Base-by-base conservation (phyloP, 2,888 invertebrate species). In the Toxonevra muliebris region DNA sequence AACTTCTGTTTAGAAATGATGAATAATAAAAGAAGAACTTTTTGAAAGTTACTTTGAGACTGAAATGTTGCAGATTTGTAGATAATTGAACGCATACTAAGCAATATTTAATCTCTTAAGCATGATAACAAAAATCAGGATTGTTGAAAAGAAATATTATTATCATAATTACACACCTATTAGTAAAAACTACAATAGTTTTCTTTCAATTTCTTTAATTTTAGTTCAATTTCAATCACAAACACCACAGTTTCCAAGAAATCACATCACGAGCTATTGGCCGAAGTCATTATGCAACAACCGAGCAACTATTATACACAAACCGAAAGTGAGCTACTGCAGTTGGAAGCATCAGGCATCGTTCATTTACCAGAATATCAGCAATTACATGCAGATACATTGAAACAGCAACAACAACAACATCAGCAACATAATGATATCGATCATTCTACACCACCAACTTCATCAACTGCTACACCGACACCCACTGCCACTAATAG, bases 261-360 rank as follows among this genome's bases (percentile, higher is more conserved):
- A 65, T 45, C 74, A 53, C 76, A 76, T 74, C 76, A 76, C 73
- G 77, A 79, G 71, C 74, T 76, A 57, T 60, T 75, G 66, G 74
- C 74, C 71, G 69, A 76, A 73, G 72, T 76, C 73, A 74, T 75
- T 65, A 78, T 79, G 76, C 81, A 81, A 72, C 82, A 81, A 69
- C 80, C 83, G 65, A 77, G 80, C 77, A 82, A 82, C 71, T 83
- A 84, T 68, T 83, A 82, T 72, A 83, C 83, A 54, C 83, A 83
- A 75, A 84, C 84, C 70, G 83, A 84, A 71, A 84, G 84, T 72
- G 84, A 84, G 71, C 71, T 83, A 73, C 76, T 84, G 71, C 84
- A 84, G 69, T 72, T 83, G 65, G 83, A 83, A 75, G 83, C 82
- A 54, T 68, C 72, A 52, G 72, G 74, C 58, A 71, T 71, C 59